Evolutionary conservation across 1,140 invertebrate genomes (phyloP).

Genomic region (Phortica variegata): DNA sequence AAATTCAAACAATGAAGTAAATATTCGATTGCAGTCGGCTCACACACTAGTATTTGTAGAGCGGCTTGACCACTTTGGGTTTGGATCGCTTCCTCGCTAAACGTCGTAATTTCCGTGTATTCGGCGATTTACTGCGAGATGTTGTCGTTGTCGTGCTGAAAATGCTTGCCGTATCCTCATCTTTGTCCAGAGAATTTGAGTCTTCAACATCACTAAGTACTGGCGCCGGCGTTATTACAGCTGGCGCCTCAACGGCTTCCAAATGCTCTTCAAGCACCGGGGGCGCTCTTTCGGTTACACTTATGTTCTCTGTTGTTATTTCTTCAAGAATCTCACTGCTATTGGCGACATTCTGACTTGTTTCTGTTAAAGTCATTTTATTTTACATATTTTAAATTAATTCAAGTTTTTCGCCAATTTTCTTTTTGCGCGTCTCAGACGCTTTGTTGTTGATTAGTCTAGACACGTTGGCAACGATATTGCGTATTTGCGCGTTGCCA

Average conservation of each 20-base stretch:
- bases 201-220: slow-evolving; percentile 11
- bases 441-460: too few relatives aligned
- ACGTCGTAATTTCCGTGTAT: slow-evolving; percentile 60
- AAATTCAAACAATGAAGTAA: too few relatives aligned
- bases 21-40: background rate
- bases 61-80: slow-evolving; percentile 69
- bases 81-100: slow-evolving; percentile 63
- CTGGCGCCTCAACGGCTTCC: background rate
- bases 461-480: too few relatives aligned
- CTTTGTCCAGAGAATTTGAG: slow-evolving; percentile 53
- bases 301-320: too few relatives aligned
- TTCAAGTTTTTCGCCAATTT: too few relatives aligned
- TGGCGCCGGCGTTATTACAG: background rate
- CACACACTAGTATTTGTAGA: slow-evolving; percentile 76
- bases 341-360: slow-evolving; percentile 15
- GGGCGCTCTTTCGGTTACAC: too few relatives aligned
- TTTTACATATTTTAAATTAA: too few relatives aligned
- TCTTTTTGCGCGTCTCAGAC: too few relatives aligned
- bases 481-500: background rate
- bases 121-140: slow-evolving; percentile 85
- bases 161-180: slow-evolving; percentile 78
- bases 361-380: slow-evolving; percentile 18
- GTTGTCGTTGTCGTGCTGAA: slow-evolving; percentile 83
- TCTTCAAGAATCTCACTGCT: too few relatives aligned
- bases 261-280: background rate